Evolutionary conservation across 2,888 invertebrate species (phyloP), one percentile per base, ranked within the genome.

Genomic region (Temnothorax rugatulus): DNA sequence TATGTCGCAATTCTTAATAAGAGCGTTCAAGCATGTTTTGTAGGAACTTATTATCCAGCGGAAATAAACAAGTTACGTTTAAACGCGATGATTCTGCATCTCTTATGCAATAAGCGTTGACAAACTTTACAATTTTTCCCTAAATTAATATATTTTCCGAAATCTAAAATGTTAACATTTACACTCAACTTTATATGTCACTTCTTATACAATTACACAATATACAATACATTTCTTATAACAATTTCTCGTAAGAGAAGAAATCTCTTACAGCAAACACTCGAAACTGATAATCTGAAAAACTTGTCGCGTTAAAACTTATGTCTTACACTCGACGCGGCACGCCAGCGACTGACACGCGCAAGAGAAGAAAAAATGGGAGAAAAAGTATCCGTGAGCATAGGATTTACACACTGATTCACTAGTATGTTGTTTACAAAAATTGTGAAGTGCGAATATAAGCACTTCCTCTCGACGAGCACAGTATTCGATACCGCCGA

Each of bases 381-480:
- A 47, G 57, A 52, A 52, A 64, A 21, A 38, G 13, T 29, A n/a
- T 29, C n/a, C 9, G 29, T 13, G 41, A 47, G 4, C 34, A 7
- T 13, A 25, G 47, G 47, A 50, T 47, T 63, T 54, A n/a, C 38
- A 68, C 50, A 18, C 25, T 76, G 76, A 76, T n/a, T 76, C 77
- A 68, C 64, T 34, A 25, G 21, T 25, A 3, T 38, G 9, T 38
- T 38, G 4, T 34, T 66, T 29, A 15, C 9, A 41, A 41, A 68
- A 76, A 41, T 13, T 38, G 2, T 29, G 7, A 25, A 68, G 41
- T 44, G 54, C 52, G 44, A 77, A 68, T 52, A 9, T 25, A 11
- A 52, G 68, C 38, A 25, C 25, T 41, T 68, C 38, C 54, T 68
- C n/a, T 4, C 13, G 34, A 66, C 18, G 38, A 52, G 41, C 13